A percentile compares a stretch with the other conserved stretches of the same genome.
Conservation (phyloP, 2,888 invertebrate genomes). For the Urechis unicinctus region DNA sequence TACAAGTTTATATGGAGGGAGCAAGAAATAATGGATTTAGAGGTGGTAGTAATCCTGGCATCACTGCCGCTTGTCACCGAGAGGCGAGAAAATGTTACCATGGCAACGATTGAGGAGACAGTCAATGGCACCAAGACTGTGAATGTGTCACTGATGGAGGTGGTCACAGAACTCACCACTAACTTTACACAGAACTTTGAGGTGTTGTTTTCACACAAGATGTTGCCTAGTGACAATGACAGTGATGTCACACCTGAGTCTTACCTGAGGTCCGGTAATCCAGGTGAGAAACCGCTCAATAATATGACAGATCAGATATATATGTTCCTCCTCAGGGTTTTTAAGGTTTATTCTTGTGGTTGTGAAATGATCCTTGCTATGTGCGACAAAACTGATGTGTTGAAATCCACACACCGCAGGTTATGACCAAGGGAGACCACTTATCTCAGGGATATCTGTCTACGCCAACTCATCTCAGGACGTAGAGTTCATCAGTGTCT, state of each 20-base stretch:
- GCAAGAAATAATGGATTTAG: conserved; percentile 25
- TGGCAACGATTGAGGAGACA: neutral
- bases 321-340: too few species aligned
- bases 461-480: conserved; percentile 17
- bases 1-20: conserved; percentile 38
- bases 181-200: conserved; percentile 30
- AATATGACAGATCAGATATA: too few species aligned
- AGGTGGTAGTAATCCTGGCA: conserved; percentile 33
- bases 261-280: conserved; percentile 32
- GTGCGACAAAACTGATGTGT: neutral
- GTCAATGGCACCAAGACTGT: neutral
- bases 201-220: conserved; percentile 26
- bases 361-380: too few species aligned
- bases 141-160: conserved; percentile 1
- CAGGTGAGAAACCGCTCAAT: conserved; percentile 23
- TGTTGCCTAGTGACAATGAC: conserved; percentile 24
- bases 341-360: too few species aligned
- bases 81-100: neutral
- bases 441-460: conserved; percentile 30
- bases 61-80: conserved; percentile 5
- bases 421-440: conserved; percentile 28
- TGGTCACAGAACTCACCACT: neutral
- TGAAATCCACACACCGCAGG: conserved; percentile 16
- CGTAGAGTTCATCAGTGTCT: conserved; percentile 26
- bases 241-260: conserved; percentile 10